phyloP scores from a whole-genome alignment of 2,797 vertebrate genomes.

The Lithobates sylvaticus region DNA sequence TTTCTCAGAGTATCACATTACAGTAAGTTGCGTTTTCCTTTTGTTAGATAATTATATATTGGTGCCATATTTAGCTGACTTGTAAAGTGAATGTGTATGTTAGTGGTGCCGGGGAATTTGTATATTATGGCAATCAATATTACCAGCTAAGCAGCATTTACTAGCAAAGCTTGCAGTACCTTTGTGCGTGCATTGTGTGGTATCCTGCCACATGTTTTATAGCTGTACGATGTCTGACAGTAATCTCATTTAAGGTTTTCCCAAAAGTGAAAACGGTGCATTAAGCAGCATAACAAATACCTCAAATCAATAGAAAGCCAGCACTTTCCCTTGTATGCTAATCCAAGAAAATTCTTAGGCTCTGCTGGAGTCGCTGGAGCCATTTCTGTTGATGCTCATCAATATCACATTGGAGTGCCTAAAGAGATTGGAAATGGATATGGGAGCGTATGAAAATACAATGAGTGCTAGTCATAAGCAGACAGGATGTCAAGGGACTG shows the following conservation, averaged over 20 bases:
- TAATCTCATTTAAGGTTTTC: conserved; percentile 74
- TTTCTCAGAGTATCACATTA: neutral
- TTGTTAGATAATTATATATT: conserved; percentile 8
- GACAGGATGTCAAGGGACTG: conserved; percentile 50
- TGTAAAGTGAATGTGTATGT: conserved; percentile 44
- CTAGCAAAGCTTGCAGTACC: conserved; percentile 61
- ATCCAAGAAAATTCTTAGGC: conserved; percentile 64
- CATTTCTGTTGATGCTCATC: conserved; percentile 58
- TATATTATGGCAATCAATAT: conserved; percentile 66
- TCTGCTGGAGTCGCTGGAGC: conserved; percentile 58
- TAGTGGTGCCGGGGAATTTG: conserved; percentile 43
- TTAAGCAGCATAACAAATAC: conserved; percentile 66
- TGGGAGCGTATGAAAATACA: conserved; percentile 13
- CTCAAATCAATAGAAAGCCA: conserved; percentile 69
- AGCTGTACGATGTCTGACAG: conserved; percentile 68
- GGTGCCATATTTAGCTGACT: conserved; percentile 12
- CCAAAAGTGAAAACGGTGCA: conserved; percentile 74
- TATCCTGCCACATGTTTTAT: conserved; percentile 68
- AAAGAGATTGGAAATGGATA: conserved; percentile 60
- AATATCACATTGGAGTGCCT: conserved; percentile 49
- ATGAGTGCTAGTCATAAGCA: conserved; percentile 8
- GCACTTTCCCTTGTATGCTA: conserved; percentile 61
- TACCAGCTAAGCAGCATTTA: conserved; percentile 46
- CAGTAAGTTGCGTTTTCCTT: neutral
- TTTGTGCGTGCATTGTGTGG: conserved; percentile 65